Evolutionary conservation across 2,113 vertebrate genomes (phyloP), one percentile per base, ranked within the genome.

Genomic region (Psilopsiagon aurifrons): DNA sequence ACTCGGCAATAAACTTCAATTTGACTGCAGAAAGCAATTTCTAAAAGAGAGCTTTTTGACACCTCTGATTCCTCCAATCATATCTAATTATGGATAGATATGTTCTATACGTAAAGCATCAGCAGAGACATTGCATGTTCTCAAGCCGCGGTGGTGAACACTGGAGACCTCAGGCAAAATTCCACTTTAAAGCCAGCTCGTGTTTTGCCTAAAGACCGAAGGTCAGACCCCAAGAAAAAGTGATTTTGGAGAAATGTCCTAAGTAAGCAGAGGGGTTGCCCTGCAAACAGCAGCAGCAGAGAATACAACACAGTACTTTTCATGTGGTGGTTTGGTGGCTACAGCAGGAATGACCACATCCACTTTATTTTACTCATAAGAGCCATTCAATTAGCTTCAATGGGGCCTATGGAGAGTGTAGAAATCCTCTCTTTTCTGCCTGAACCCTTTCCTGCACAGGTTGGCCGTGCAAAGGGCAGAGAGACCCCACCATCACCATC

Each of bases 11-110:
- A 92, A 94, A 88, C 69, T 64, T 81, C 78, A 12, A 90, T 95
- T 90, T 94, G 43, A 68, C 55, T 81, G 51, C 71, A 54, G 71
- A 93, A 95, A 90, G 60, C 54, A 70, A 47, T 74, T 92, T 75
- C 41, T 86, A n/a, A 54, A 78, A 74, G 37, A 71, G 43, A 10
- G 51, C 46, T 63, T 59, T 74, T 55, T n/a, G 80, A 90, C 22
- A 31, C 37, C 43, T 31, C 60, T 51, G 35, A 60, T 60, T 81
- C 73, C 41, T 69, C 68, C 60, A 75, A 90, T 71, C 76, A 14
- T 29, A 37, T 7, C 46, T 52, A 81, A 55, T 47, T 64, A 66
- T 2, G 27, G 57, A 39, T 52, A 47, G 68, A 13, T 70, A 39
- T 2, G 1, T 67, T 74, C 59, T 74, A 25, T 3, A 6, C 2